These are phyloP conservation scores for Furcula furcula DNA, from an alignment of 2,888 invertebrate genomes.

Conservation along the genomic window DNA sequence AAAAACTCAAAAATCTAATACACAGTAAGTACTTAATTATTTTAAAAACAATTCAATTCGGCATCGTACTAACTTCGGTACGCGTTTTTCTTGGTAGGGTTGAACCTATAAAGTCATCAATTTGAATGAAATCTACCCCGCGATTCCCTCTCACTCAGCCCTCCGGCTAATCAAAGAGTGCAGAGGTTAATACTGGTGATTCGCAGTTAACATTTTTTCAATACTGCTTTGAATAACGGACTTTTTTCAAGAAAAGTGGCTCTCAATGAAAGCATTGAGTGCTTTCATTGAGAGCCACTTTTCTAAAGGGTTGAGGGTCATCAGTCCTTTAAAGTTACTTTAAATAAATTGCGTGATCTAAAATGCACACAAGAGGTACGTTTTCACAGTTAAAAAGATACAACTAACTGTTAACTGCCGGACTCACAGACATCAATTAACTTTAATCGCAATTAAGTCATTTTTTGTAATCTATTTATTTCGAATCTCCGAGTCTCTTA, in stretches of 20 bases:
- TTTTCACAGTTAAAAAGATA: too few species aligned
- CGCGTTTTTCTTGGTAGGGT: conserved; percentile 59
- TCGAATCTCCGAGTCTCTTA: too few species aligned
- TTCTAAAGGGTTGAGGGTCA: conserved; percentile 10
- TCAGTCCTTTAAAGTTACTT: too few species aligned
- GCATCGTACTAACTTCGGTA: conserved; percentile 52
- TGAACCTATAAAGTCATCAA: conserved; percentile 72
- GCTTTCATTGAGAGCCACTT: conserved; percentile 21
- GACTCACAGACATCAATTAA: too few species aligned
- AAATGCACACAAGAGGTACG: too few species aligned
- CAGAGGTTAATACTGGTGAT: conserved; percentile 44
- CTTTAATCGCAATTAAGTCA: too few species aligned
- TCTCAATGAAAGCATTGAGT: too few species aligned
- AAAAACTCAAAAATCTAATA: too few species aligned
- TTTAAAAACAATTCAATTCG: conserved; percentile 57
- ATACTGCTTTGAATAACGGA: conserved; percentile 28
- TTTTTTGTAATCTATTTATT: too few species aligned
- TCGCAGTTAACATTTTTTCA: conserved; percentile 31
- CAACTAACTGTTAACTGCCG: too few species aligned
- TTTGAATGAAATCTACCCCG: conserved; percentile 61
- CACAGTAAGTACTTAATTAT: too few species aligned
- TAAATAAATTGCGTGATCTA: too few species aligned
- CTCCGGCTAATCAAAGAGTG: conserved; percentile 60
- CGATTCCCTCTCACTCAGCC: conserved; percentile 40
- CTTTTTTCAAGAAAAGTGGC: conserved; percentile 29